Evolutionary conservation across 2,888 invertebrate species (phyloP).

Genomic region (Cheilosia variabilis): DNA sequence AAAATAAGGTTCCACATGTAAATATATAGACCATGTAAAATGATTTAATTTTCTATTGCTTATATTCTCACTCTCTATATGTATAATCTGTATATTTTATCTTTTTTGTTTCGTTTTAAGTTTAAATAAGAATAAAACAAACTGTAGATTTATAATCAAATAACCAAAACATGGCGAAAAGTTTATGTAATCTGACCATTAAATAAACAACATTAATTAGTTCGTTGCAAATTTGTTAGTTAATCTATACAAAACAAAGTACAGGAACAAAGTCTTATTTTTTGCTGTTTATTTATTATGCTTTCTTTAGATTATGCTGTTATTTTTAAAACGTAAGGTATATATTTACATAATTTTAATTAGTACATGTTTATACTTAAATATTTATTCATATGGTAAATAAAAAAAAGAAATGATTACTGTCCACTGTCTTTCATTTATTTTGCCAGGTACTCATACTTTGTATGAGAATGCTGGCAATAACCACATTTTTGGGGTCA

Average conservation of each 20-base stretch:
- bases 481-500: too few relatives aligned
- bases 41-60: not conserved
- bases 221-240: not conserved
- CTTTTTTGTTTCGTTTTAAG: slow-evolving; percentile 1
- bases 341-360: slow-evolving; percentile 4
- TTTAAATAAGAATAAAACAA: not conserved
- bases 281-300: slow-evolving; percentile 4
- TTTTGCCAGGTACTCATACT: too few relatives aligned
- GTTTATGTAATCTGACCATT: too few relatives aligned
- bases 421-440: not conserved
- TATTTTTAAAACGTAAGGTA: not conserved
- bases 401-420: slow-evolving; percentile 2
- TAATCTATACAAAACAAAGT: not conserved
- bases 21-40: not conserved
- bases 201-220: too few relatives aligned
- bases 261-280: slow-evolving; percentile 32
- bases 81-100: not conserved
- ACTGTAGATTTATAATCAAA: too few relatives aligned
- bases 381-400: slow-evolving; percentile 6
- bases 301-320: slow-evolving; percentile 4
- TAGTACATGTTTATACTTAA: slow-evolving; percentile 12
- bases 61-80: not conserved
- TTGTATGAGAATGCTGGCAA: too few relatives aligned
- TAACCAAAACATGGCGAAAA: not conserved
- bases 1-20: slow-evolving; percentile 34